These are phyloP conservation scores for Octodon degus DNA, from an alignment of 2,113 vertebrate genomes.

Conservation along the genomic window DNA sequence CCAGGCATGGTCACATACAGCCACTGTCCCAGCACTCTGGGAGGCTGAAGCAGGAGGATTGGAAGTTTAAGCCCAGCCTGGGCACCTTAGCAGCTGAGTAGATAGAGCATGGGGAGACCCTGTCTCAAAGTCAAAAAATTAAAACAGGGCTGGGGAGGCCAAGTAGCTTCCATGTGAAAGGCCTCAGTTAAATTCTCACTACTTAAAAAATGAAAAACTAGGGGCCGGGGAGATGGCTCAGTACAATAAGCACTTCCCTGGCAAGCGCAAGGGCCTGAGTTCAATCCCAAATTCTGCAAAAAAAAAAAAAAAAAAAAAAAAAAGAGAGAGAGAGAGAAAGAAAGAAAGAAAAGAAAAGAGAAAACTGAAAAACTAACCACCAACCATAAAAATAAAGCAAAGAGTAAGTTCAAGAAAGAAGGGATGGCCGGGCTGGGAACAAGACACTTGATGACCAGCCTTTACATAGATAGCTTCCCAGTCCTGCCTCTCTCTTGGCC, in stretches of 20 bases:
- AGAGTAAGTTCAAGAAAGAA: background rate
- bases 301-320: too few species aligned
- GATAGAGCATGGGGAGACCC: background rate
- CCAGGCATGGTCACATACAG: too few species aligned
- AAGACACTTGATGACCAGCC: background rate
- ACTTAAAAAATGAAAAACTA: too few species aligned
- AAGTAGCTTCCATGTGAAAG: background rate
- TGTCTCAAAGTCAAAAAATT: background rate
- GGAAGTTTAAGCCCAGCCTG: background rate
- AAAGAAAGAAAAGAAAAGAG: too few species aligned
- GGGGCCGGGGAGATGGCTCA: too few species aligned
- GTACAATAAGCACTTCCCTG: too few species aligned
- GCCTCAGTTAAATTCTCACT: background rate
- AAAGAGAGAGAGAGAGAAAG: too few species aligned
- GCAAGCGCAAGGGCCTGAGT: too few species aligned
- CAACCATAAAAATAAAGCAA: background rate
- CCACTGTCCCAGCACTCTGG: background rate
- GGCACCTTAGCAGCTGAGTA: background rate
- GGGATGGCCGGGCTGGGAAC: background rate
- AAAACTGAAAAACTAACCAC: background rate
- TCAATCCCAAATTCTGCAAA: too few species aligned
- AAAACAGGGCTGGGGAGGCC: background rate
- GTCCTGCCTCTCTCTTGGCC: background rate
- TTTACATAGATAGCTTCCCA: fast-evolving
- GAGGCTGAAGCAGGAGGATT: background rate